Evolutionary conservation across 23 tunicate species (phyloP).

Genomic region (Oikopleura albicans): DNA sequence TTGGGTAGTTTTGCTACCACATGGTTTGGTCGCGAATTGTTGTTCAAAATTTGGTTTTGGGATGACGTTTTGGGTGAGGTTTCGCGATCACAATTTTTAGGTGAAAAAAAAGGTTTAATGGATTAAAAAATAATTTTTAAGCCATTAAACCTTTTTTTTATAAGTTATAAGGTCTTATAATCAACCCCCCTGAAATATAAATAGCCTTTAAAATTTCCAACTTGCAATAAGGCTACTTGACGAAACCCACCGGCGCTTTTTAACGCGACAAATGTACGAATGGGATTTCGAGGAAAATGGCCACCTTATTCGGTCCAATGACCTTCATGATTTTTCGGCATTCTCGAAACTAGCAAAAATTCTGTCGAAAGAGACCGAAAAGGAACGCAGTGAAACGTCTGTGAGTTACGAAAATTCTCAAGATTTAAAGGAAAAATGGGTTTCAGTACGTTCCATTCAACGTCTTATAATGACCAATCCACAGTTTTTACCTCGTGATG

Average conservation of each 20-base stretch:
- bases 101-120: too few species aligned
- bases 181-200: too few species aligned
- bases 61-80: too few species aligned
- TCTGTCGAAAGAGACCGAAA: neutral
- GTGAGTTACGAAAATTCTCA: neutral
- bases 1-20: too few species aligned
- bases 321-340: neutral
- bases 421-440: neutral
- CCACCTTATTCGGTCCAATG: neutral
- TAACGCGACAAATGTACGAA: neutral
- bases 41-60: too few species aligned
- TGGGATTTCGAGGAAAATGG: neutral
- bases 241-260: neutral
- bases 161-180: too few species aligned
- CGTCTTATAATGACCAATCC: constrained; percentile 1
- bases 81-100: too few species aligned
- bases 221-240: too few species aligned
- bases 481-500: neutral
- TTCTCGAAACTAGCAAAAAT: neutral
- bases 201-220: too few species aligned
- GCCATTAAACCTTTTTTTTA: too few species aligned
- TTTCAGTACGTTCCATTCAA: neutral
- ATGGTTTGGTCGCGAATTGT: too few species aligned
- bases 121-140: too few species aligned
- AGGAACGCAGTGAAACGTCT: neutral